A percentile compares a stretch with the other conserved stretches of the same genome.
phyloP scores from a whole-genome alignment of 2,797 vertebrate species.

The Agapornis canus region DNA sequence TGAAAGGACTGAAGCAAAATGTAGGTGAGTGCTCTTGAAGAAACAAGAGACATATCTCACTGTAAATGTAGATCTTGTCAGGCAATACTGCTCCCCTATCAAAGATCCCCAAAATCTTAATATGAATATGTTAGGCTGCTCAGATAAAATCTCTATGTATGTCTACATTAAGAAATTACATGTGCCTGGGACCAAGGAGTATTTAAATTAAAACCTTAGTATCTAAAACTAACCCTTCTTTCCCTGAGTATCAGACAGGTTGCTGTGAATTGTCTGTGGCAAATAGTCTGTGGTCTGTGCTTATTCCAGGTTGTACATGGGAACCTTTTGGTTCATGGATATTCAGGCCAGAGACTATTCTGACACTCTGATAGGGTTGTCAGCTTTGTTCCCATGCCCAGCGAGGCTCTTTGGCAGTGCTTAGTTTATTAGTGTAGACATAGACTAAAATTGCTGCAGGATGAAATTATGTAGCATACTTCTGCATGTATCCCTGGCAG shows the following conservation, averaged over 20 bases:
- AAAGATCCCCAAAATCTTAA: background rate
- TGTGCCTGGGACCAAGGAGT: background rate
- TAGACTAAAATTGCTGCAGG: background rate
- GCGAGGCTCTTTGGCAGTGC: background rate
- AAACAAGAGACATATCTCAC: background rate
- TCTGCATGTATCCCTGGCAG: background rate
- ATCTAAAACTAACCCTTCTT: background rate
- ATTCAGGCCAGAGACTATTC: background rate
- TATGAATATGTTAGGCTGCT: accelerated
- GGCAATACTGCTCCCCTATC: background rate
- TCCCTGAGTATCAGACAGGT: background rate
- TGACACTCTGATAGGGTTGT: background rate
- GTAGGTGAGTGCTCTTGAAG: background rate
- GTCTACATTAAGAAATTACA: background rate
- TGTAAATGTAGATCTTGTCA: background rate
- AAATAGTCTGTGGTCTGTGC: background rate
- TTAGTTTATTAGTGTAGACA: background rate
- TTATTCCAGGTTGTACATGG: background rate
- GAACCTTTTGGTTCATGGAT: background rate
- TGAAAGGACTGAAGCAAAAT: background rate
- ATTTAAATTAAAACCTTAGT: background rate
- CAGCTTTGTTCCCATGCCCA: background rate
- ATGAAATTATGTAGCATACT: background rate
- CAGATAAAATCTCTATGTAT: background rate
- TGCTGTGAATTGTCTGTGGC: background rate